Percentiles rank a stretch among this genome's conserved stretches.
These are phyloP conservation scores for Heliornis fulica DNA, from an alignment of 2,113 vertebrate species.

Conservation along the genomic window DNA sequence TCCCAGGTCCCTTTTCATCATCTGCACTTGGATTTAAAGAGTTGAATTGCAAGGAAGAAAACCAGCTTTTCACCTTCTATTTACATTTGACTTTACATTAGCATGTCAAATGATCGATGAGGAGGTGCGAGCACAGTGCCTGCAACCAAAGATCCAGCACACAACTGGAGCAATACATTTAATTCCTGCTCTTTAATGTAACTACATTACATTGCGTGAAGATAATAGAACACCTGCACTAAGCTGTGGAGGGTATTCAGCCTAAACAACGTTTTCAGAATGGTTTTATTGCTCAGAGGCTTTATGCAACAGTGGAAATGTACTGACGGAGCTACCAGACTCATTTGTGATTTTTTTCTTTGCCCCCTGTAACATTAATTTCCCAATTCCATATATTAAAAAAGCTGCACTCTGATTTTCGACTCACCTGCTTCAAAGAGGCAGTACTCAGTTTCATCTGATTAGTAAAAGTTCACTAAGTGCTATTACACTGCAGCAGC, in stretches of 20 bases:
- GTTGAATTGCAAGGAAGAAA: background rate
- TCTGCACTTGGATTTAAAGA: constrained; percentile 14
- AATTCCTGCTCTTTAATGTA: background rate
- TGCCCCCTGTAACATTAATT: background rate
- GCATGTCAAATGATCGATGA: background rate
- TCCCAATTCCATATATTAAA: background rate
- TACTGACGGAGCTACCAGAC: background rate
- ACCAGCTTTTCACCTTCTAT: background rate
- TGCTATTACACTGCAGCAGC: background rate
- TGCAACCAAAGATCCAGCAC: background rate
- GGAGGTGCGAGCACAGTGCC: background rate
- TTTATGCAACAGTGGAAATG: background rate
- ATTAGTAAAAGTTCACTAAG: background rate
- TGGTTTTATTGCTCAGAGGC: background rate
- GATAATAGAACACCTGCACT: background rate
- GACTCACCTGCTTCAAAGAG: background rate
- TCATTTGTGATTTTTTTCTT: background rate
- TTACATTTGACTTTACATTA: background rate
- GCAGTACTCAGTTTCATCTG: background rate
- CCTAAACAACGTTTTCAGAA: background rate
- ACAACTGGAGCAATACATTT: background rate
- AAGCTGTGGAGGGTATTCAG: background rate
- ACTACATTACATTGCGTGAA: background rate
- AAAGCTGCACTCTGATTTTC: background rate
- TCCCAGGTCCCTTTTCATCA: constrained; percentile 18